Evolutionary conservation across 2,797 vertebrate species (phyloP), one percentile per base, ranked within the genome.

Genomic region (Discoglossus pictus): DNA sequence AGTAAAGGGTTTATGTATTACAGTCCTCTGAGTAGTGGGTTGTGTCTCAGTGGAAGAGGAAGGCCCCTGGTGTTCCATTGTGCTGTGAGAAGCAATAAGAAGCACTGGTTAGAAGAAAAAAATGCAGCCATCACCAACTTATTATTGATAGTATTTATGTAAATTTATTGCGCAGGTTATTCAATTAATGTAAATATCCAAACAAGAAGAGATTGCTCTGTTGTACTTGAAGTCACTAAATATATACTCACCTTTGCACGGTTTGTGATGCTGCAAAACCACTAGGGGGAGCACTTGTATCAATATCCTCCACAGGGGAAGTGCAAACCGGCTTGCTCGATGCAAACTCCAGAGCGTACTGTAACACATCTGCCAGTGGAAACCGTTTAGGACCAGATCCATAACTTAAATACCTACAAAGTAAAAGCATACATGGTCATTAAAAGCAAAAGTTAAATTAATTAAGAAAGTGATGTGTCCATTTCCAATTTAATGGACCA

Each of bases 331-430:
- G 96, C 79, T 98, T 98, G 84, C 97, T 99, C 55, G 96, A 99
- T 36, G 97, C 96, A 6, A 99, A 99, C 85, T 99, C 96, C 91
- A 98, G 88, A 13, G 97, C 95, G 0, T 98, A 99, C 82, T 98
- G 96, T 60, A 99, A 93, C 81, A 99, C 96, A 86, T 99, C 97
- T 73, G 96, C 96, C 85, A 99, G 86, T 73, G 97, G 97, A 82
- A 98, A 98, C 78, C 96, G 92, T 89, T 99, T 98, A 77, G 97
- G 95, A 82, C 97, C 97, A 0, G 97, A 99, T 68, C 97, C 97
- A 74, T 98, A 98, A 86, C 94, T 98, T 87, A 98, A 91, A 83
- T 99, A 99, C 81, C 97, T 99, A 86, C 72, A 74, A 80, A 84
- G 70, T 69, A 78, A 38, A 84, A 75, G 84, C 82, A 83, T 0